Evolutionary conservation across 1,140 invertebrate genomes (phyloP).

Genomic region (Caerostris darwini): DNA sequence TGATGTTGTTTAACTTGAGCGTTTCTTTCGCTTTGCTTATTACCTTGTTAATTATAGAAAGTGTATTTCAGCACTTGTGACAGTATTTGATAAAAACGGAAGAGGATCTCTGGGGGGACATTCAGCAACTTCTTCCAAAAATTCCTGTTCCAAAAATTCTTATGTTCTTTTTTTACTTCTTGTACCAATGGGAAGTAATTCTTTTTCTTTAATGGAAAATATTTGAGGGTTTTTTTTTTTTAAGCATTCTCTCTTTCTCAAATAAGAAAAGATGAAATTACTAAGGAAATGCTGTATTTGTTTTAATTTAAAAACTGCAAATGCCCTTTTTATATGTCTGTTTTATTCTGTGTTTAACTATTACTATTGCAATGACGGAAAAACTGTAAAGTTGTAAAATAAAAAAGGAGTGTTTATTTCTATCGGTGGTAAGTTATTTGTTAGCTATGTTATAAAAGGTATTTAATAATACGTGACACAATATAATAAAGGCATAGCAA

Average conservation of each 20-base stretch:
- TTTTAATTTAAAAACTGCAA: neutral
- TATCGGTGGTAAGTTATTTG: no score
- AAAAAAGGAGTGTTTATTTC: no score
- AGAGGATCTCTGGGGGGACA: neutral
- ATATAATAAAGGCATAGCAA: no score
- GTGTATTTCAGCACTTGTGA: constrained; percentile 39
- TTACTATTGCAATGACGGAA: no score
- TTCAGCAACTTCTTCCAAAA: neutral
- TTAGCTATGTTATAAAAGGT: no score
- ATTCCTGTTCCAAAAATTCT: no score
- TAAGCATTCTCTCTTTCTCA: neutral
- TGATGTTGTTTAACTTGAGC: constrained; percentile 48
- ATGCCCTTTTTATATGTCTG: neutral
- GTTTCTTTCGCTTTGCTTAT: constrained; percentile 38
- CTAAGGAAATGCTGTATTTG: neutral
- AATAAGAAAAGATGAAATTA: neutral
- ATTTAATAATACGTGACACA: no score
- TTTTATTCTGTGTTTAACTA: no score
- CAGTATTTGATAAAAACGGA: neutral
- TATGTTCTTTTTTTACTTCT: neutral
- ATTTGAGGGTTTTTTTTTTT: neutral
- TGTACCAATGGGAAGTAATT: neutral
- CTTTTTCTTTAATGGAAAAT: neutral
- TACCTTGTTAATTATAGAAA: constrained; percentile 58
- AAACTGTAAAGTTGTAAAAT: no score